Percentiles rank a stretch among this genome's conserved stretches.
Evolutionary conservation across 2,797 vertebrate genomes (phyloP).

Genomic region (Coluber constrictor): DNA sequence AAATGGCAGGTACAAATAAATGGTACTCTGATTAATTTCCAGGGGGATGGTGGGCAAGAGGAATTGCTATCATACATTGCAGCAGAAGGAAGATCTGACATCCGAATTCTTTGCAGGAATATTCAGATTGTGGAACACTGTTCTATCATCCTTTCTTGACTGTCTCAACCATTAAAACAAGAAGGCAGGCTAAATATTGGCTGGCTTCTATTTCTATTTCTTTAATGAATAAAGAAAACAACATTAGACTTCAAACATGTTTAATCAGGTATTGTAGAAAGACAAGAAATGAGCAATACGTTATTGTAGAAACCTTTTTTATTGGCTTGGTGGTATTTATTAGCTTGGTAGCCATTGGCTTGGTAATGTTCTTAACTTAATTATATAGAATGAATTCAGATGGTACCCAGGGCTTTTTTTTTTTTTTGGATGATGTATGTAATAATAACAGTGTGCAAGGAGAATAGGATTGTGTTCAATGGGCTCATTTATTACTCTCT

Average conservation of each 20-base stretch:
- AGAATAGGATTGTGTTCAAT: not conserved
- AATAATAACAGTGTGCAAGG: not conserved
- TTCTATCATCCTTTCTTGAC: slow-evolving; percentile 42
- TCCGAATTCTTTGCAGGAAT: slow-evolving; percentile 69
- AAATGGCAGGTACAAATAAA: slow-evolving; percentile 80
- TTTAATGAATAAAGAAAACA: not conserved
- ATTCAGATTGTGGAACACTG: slow-evolving; percentile 30
- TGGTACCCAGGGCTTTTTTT: not conserved
- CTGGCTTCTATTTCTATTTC: slow-evolving; percentile 15
- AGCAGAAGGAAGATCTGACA: slow-evolving; percentile 67
- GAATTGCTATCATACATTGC: slow-evolving; percentile 68
- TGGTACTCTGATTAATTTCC: slow-evolving; percentile 78
- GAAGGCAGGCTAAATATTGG: not conserved
- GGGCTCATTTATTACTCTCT: not conserved
- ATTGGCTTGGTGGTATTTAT: not conserved
- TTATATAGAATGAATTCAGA: not conserved
- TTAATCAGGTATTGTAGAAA: not conserved
- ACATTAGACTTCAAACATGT: not conserved
- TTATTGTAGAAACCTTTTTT: not conserved
- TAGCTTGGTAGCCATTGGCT: not conserved
- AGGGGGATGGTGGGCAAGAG: not conserved
- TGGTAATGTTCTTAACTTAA: not conserved
- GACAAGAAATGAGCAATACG: not conserved
- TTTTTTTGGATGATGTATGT: not conserved
- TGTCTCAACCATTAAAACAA: slow-evolving; percentile 27